phyloP scores from a whole-genome alignment of 2,113 vertebrate species.

The Rhizomys pruinosus region DNA sequence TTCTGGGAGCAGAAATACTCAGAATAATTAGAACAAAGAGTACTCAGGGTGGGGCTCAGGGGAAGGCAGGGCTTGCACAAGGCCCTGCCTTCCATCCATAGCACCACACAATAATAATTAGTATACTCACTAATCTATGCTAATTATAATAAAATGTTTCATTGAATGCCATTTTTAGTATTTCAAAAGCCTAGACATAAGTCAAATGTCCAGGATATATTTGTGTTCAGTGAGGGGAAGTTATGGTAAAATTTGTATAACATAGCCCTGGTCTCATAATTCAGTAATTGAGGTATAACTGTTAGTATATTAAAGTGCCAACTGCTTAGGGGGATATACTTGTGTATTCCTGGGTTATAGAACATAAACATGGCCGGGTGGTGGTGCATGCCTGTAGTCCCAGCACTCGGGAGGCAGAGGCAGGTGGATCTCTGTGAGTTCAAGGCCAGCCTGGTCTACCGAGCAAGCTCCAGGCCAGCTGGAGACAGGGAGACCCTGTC shows the following conservation, averaged over 20 bases:
- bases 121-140: not conserved
- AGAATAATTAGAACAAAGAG: conserved; percentile 3
- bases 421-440: too few species aligned
- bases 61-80: not conserved
- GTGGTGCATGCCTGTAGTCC: too few species aligned
- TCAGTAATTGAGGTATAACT: not conserved
- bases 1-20: not conserved
- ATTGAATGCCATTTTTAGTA: not conserved
- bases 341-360: not conserved
- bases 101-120: not conserved
- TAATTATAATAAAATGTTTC: not conserved
- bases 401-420: too few species aligned
- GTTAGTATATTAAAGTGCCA: not conserved
- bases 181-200: not conserved
- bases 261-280: not conserved
- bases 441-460: too few species aligned
- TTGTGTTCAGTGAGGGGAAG: not conserved
- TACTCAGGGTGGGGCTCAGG: not conserved
- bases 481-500: too few species aligned
- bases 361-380: not conserved
- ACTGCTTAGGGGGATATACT: not conserved
- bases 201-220: not conserved
- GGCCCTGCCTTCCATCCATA: not conserved
- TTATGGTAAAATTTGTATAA: not conserved
- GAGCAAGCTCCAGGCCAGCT: too few species aligned